phyloP scores from a whole-genome alignment of 2,797 vertebrate species.

The Melanotaenia maccullochi region DNA sequence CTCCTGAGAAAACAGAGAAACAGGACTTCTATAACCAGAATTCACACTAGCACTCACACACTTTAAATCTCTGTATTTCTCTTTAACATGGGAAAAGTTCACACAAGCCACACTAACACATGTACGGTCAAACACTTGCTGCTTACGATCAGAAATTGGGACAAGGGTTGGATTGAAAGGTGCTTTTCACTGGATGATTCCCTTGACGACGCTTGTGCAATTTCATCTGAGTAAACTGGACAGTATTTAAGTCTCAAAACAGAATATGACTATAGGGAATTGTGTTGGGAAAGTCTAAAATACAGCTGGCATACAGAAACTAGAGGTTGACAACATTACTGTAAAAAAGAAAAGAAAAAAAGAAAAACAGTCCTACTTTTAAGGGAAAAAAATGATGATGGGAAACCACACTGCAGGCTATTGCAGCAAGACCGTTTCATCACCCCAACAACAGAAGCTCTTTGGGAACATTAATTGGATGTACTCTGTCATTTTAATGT shows the following conservation, averaged over 20 bases:
- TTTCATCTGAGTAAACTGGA: constrained; percentile 19
- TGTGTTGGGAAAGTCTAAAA: background rate
- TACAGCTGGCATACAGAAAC: background rate
- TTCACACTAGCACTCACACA: constrained; percentile 53
- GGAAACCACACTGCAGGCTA: background rate
- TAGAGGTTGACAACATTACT: background rate
- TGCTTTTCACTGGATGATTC: constrained; percentile 42
- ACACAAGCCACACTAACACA: constrained; percentile 38
- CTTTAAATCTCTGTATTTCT: constrained; percentile 51
- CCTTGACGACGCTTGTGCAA: constrained; percentile 39
- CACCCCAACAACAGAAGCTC: constrained; percentile 27
- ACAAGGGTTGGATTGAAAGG: constrained; percentile 64
- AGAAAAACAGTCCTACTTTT: background rate
- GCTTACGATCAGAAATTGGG: constrained; percentile 19
- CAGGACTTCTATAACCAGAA: constrained; percentile 55
- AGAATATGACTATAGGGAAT: background rate
- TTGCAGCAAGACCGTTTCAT: constrained; percentile 9
- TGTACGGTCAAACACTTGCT: constrained; percentile 45
- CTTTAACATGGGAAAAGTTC: constrained; percentile 28
- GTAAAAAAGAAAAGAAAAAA: background rate
- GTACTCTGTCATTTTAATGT: constrained; percentile 21
- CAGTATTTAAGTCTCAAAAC: background rate
- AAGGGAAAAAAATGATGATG: background rate
- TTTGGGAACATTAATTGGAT: constrained; percentile 8
- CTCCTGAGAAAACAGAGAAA: constrained; percentile 63